Percentiles rank a stretch among this genome's conserved stretches.
phyloP scores from a whole-genome alignment of 2,113 vertebrate species.

The Pogonocichla stellata region DNA sequence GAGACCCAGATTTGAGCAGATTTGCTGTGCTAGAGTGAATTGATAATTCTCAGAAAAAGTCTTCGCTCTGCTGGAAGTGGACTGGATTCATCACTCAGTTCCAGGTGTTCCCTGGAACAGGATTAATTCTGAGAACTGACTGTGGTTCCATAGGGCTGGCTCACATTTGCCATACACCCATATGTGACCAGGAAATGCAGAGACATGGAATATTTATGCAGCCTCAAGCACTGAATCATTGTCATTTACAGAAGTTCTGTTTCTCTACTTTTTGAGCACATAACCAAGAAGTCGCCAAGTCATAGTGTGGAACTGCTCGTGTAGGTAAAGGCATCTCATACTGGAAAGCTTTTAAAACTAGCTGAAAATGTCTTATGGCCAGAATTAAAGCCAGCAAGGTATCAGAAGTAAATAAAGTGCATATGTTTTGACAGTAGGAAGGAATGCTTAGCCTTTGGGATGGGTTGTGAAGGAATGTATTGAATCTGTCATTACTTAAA shows the following conservation, averaged over 20 bases:
- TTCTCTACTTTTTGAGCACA: not conserved
- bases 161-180: not conserved
- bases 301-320: not conserved
- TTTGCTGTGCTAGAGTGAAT: not conserved
- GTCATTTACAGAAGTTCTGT: not conserved
- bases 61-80: not conserved
- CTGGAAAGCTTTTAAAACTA: not conserved
- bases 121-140: not conserved
- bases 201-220: not conserved
- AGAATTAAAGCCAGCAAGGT: not conserved
- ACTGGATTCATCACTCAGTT: not conserved
- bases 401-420: not conserved
- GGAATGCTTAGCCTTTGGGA: not conserved
- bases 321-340: not conserved
- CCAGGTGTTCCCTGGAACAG: not conserved
- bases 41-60: slow-evolving; percentile 4
- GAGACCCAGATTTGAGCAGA: not conserved
- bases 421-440: not conserved
- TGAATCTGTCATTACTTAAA: not conserved
- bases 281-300: not conserved
- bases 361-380: not conserved
- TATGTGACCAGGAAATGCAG: not conserved
- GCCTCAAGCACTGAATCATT: not conserved
- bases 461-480: not conserved
- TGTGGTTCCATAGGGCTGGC: not conserved